These are phyloP conservation scores for Hydrotaea diabolus DNA, from an alignment of 2,888 invertebrate genomes.

Conservation along the genomic window DNA sequence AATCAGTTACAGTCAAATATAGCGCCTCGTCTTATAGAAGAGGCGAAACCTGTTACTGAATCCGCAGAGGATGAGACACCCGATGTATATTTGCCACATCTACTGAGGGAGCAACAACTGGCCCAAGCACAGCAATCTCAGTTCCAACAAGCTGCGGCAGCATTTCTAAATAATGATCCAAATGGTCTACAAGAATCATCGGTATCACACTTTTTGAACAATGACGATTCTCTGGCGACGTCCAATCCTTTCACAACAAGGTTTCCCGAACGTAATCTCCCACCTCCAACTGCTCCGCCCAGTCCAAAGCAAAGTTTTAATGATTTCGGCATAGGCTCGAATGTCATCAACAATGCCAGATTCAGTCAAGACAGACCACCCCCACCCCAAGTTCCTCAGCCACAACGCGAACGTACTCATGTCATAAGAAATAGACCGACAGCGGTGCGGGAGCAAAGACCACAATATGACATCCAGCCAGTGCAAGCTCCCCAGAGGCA, in stretches of 20 bases:
- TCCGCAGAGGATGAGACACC: constrained; percentile 84
- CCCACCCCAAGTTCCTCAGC: constrained; percentile 80
- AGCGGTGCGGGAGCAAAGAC: constrained; percentile 75
- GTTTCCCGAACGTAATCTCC: constrained; percentile 76
- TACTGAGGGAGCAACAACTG: constrained; percentile 77
- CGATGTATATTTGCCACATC: constrained; percentile 82
- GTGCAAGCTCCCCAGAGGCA: constrained; percentile 77
- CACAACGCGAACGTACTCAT: constrained; percentile 82
- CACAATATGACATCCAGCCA: constrained; percentile 72
- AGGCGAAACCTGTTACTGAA: constrained; percentile 86
- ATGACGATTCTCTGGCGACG: constrained; percentile 67
- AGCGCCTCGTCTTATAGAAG: constrained; percentile 76
- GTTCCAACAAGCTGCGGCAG: constrained; percentile 76
- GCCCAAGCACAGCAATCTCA: constrained; percentile 79
- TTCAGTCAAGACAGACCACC: constrained; percentile 76
- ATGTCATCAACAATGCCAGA: constrained; percentile 73
- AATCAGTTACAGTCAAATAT: constrained; percentile 82
- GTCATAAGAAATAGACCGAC: constrained; percentile 76
- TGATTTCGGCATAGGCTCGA: constrained; percentile 76
- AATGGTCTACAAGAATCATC: constrained; percentile 80
- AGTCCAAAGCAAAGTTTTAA: constrained; percentile 73
- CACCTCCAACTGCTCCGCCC: constrained; percentile 67
- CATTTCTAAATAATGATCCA: constrained; percentile 75
- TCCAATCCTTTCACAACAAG: constrained; percentile 74
- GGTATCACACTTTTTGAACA: constrained; percentile 72